phyloP scores from a whole-genome alignment of 1,140 invertebrate genomes.

The Zaprionus lachaisei region DNA sequence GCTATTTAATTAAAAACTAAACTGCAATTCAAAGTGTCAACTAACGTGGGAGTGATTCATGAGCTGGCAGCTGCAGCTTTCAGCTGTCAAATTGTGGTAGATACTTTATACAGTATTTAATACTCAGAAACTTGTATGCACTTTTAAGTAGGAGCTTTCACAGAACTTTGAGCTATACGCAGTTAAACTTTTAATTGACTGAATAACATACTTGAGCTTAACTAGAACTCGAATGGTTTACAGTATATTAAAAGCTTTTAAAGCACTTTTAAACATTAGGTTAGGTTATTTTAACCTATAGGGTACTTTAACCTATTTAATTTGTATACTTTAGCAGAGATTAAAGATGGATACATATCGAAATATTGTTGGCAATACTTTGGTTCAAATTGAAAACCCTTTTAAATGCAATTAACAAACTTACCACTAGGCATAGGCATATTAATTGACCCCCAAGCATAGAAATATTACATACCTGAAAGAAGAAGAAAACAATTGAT shows the following conservation, averaged over 20 bases:
- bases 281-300: background rate
- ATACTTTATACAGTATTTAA: too few species aligned
- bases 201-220: too few species aligned
- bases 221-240: too few species aligned
- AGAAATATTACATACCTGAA: slow-evolving; percentile 37
- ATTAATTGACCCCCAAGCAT: background rate
- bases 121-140: too few species aligned
- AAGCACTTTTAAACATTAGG: background rate
- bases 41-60: background rate
- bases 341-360: too few species aligned
- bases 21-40: background rate
- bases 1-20: slow-evolving; percentile 14
- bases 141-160: too few species aligned
- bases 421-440: slow-evolving; percentile 4
- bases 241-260: background rate
- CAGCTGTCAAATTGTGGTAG: background rate
- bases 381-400: background rate
- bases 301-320: too few species aligned
- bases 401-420: background rate
- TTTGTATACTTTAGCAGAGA: too few species aligned
- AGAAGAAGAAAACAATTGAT: slow-evolving; percentile 9
- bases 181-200: too few species aligned
- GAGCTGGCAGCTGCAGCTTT: background rate
- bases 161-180: too few species aligned
- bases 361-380: background rate